Percentiles rank a stretch among this genome's conserved stretches.
Evolutionary conservation across 1,140 invertebrate species (phyloP).

Genomic region (Antheraea pernyi): DNA sequence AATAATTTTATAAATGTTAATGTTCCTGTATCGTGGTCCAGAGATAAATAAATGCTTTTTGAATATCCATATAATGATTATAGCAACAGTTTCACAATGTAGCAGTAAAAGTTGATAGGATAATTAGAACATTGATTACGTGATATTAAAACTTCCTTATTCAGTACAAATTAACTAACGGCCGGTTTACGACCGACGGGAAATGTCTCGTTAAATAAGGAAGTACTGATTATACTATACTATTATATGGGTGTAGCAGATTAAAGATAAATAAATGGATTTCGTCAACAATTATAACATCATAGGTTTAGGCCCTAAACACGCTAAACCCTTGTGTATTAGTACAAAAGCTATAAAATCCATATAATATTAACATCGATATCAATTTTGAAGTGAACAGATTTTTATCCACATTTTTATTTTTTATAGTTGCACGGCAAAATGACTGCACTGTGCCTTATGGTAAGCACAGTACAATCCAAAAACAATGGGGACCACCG

Average conservation of each 20-base stretch:
- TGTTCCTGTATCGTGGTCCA: neutral
- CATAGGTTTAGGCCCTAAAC: too few species aligned
- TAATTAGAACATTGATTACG: slow-evolving; percentile 7
- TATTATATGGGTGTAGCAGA: neutral
- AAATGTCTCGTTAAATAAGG: slow-evolving; percentile 9
- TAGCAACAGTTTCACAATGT: neutral
- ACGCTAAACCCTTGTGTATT: too few species aligned
- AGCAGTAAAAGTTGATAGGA: neutral
- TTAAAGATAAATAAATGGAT: neutral
- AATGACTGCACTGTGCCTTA: too few species aligned
- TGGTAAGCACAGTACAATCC: too few species aligned
- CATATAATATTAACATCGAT: too few species aligned
- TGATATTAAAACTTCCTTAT: slow-evolving; percentile 12
- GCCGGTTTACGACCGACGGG: slow-evolving; percentile 1
- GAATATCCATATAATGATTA: neutral
- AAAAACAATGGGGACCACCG: too few species aligned
- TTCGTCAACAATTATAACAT: too few species aligned
- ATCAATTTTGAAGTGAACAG: too few species aligned
- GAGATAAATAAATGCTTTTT: neutral
- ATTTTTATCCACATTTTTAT: too few species aligned
- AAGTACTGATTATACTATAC: slow-evolving; percentile 2
- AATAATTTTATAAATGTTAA: slow-evolving; percentile 1
- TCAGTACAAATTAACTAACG: slow-evolving; percentile 12
- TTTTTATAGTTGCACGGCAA: too few species aligned
- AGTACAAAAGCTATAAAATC: too few species aligned